A percentile compares a stretch with the other conserved stretches of the same genome.
Evolutionary conservation across 1,140 invertebrate genomes (phyloP).

Genomic region (Theocolax elegans): DNA sequence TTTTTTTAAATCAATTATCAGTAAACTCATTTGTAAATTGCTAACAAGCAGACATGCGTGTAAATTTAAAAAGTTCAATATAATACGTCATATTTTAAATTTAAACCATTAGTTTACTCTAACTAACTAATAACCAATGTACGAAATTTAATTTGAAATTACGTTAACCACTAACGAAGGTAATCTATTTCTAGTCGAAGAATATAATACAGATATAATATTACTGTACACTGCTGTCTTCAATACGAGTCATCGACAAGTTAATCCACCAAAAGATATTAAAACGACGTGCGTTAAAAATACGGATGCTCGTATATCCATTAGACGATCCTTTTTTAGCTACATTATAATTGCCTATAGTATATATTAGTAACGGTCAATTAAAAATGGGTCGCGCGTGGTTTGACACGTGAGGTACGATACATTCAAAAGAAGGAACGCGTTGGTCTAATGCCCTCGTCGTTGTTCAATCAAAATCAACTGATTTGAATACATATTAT

Average conservation of each 20-base stretch:
- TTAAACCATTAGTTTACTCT: too few relatives aligned
- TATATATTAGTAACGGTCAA: not conserved
- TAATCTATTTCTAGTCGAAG: too few relatives aligned
- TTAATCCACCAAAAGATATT: not conserved
- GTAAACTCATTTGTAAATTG: too few relatives aligned
- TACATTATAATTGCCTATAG: not conserved
- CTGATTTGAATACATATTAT: not conserved
- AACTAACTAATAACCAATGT: too few relatives aligned
- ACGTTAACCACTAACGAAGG: too few relatives aligned
- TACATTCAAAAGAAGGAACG: not conserved
- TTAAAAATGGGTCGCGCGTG: constrained; percentile 13
- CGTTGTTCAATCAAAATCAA: not conserved
- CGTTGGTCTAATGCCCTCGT: not conserved
- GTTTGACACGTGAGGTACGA: not conserved
- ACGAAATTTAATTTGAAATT: too few relatives aligned
- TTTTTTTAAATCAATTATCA: too few relatives aligned
- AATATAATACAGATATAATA: too few relatives aligned
- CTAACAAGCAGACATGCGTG: too few relatives aligned
- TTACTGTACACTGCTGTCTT: not conserved
- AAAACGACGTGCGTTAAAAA: constrained; percentile 10
- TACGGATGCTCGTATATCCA: not conserved
- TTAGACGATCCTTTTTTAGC: constrained; percentile 13
- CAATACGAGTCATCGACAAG: constrained; percentile 15
- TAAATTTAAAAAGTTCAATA: too few relatives aligned
- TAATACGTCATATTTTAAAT: too few relatives aligned